Evolutionary conservation across 2,797 vertebrate genomes (phyloP).

Genomic region (Decapterus maruadsi): DNA sequence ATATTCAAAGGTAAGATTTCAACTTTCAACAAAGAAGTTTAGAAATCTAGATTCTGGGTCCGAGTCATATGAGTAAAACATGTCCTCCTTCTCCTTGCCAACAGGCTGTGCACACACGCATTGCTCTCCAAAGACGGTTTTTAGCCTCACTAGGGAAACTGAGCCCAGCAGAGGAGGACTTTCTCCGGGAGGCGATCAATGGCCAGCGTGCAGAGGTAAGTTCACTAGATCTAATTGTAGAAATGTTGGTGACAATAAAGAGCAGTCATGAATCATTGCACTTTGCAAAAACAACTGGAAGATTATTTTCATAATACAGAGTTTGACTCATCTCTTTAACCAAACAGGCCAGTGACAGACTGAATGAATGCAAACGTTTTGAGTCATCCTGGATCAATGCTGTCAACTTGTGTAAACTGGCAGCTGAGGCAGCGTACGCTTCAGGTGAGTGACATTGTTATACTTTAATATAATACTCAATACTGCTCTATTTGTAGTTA

Average conservation of each 20-base stretch:
- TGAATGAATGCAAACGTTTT: constrained; percentile 89
- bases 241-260: background rate
- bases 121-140: constrained; percentile 92
- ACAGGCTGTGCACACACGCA: constrained; percentile 92
- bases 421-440: constrained; percentile 91
- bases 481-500: background rate
- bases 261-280: background rate
- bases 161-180: constrained; percentile 90
- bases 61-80: background rate
- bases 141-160: constrained; percentile 90
- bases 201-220: constrained; percentile 92
- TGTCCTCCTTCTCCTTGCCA: constrained; percentile 32
- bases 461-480: background rate
- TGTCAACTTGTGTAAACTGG: constrained; percentile 91
- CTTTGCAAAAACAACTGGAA: background rate
- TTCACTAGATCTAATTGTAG: background rate
- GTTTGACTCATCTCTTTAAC: constrained; percentile 21
- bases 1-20: constrained; percentile 91
- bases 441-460: constrained; percentile 83
- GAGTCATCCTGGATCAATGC: constrained; percentile 93
- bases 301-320: background rate
- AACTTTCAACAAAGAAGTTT: too few species aligned
- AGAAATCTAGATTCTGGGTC: background rate
- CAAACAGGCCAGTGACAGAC: constrained; percentile 87
- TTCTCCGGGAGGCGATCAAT: constrained; percentile 92